Conservation (phyloP, 2,888 invertebrate genomes). For the Cantharis lateralis region DNA sequence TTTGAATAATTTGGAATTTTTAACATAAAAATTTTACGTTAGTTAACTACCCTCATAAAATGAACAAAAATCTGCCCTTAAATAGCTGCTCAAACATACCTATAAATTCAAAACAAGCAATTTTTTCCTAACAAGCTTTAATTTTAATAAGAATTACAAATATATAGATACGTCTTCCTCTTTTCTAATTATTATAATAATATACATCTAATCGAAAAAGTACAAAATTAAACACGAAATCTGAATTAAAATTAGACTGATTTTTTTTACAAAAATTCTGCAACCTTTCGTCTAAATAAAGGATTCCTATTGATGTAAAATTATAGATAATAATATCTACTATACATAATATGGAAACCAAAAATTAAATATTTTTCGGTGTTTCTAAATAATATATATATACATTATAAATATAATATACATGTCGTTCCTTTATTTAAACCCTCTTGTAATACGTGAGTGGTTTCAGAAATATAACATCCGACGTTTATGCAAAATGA, state of each 20-base stretch:
- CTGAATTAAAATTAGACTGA: slow-evolving; percentile 8
- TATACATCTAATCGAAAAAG: not conserved
- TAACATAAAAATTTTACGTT: not conserved
- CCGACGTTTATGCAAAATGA: not conserved
- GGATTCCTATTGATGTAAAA: not conserved
- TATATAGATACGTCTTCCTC: not conserved
- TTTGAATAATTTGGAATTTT: not conserved
- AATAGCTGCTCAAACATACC: not conserved
- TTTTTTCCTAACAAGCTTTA: not conserved
- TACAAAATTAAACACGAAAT: slow-evolving; percentile 8
- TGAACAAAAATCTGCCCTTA: not conserved
- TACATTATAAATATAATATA: not conserved
- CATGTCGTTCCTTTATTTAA: not conserved
- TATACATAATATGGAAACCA: no score
- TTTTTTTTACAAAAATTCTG: not conserved
- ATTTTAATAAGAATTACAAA: not conserved
- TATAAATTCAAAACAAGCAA: not conserved
- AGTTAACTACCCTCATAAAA: not conserved
- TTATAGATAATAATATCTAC: no score
- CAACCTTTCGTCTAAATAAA: no score
- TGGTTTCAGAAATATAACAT: not conserved
- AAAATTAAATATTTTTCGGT: not conserved
- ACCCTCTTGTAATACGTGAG: not conserved
- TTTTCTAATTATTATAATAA: not conserved
- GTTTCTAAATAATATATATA: not conserved